A percentile compares a stretch with the other conserved stretches of the same genome.
These are phyloP conservation scores for Vanacampus margaritifer DNA, from an alignment of 2,113 vertebrate species.

Conservation along the genomic window DNA sequence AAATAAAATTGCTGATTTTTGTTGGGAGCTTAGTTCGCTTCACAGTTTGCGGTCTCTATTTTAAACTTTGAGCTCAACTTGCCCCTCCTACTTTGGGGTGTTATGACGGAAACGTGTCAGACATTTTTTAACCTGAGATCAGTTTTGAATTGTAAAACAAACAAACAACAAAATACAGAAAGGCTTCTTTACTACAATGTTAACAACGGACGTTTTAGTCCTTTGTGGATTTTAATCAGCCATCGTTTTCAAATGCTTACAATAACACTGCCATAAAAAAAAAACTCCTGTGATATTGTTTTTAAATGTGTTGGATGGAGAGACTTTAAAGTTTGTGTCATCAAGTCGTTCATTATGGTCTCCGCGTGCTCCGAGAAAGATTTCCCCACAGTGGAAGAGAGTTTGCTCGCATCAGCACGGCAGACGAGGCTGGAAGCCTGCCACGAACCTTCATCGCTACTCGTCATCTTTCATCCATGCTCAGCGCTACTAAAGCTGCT, in stretches of 20 bases:
- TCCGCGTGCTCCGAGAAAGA: conserved; percentile 40
- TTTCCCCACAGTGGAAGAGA: conserved; percentile 28
- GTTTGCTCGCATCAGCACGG: conserved; percentile 41
- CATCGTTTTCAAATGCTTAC: neutral
- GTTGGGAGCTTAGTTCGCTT: no score
- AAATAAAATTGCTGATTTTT: no score
- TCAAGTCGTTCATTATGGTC: conserved; percentile 36
- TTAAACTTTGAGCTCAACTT: no score
- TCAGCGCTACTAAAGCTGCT: conserved; percentile 34
- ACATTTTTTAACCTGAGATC: no score
- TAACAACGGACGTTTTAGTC: conserved; percentile 26
- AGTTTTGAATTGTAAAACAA: neutral
- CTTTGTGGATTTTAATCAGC: conserved; percentile 9
- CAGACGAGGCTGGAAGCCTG: conserved; percentile 20
- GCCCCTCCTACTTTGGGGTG: no score
- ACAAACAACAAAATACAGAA: neutral
- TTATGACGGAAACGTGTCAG: no score
- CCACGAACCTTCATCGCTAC: conserved; percentile 23
- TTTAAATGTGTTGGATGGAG: conserved; percentile 11
- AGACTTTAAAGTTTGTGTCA: conserved; percentile 19
- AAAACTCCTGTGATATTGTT: conserved; percentile 6
- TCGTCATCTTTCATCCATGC: neutral
- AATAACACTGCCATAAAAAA: neutral
- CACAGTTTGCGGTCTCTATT: no score
- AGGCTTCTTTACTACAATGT: conserved; percentile 7